These are phyloP conservation scores for Micromys minutus DNA, from an alignment of 2,113 vertebrate species.

Conservation along the genomic window DNA sequence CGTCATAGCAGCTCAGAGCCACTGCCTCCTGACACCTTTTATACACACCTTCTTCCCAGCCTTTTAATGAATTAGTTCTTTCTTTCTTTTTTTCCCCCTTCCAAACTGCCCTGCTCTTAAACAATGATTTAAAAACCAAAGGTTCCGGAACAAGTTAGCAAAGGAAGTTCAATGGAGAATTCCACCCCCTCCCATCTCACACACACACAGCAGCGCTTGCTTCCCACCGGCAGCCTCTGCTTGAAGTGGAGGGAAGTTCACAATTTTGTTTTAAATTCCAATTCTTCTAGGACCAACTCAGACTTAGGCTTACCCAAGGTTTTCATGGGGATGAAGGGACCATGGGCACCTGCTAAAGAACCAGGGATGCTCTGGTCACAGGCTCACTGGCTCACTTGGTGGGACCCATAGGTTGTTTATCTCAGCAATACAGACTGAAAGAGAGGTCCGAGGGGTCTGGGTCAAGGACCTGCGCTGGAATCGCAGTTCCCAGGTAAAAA, in stretches of 20 bases:
- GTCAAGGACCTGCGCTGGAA: neutral
- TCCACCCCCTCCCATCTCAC: too few relatives aligned
- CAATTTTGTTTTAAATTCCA: neutral
- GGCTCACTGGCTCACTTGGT: neutral
- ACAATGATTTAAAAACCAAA: neutral
- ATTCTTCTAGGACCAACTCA: neutral
- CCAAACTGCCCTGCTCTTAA: neutral
- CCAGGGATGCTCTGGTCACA: slow-evolving; percentile 44
- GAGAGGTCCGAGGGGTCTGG: neutral
- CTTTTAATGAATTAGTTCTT: neutral
- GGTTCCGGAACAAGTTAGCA: neutral
- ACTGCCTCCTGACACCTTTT: neutral
- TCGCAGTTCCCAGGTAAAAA: neutral
- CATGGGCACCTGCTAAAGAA: slow-evolving; percentile 25
- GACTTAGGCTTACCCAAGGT: slow-evolving; percentile 36
- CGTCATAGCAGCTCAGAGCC: neutral
- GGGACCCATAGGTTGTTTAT: slow-evolving; percentile 6
- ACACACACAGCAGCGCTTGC: fast-evolving
- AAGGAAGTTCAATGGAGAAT: neutral
- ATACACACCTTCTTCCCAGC: neutral
- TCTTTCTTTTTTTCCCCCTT: neutral
- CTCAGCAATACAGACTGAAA: neutral
- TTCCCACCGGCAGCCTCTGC: neutral
- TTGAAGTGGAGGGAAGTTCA: slow-evolving; percentile 48
- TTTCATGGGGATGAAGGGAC: neutral